Evolutionary conservation across 1,140 invertebrate species (phyloP).

Genomic region (Aphis craccivora): DNA sequence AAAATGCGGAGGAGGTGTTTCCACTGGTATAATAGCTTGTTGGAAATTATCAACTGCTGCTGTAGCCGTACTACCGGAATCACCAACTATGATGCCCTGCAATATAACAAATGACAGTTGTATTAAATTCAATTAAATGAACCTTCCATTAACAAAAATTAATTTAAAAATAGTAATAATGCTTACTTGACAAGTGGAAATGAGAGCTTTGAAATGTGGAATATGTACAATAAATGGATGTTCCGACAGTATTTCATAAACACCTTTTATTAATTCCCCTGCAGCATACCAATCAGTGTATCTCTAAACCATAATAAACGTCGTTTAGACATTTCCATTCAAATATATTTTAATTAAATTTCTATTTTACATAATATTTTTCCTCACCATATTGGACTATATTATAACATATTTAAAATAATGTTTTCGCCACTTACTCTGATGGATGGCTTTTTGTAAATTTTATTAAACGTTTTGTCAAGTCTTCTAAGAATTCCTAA

Average conservation of each 20-base stretch:
- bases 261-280: conserved; percentile 88
- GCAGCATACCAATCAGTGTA: conserved; percentile 97
- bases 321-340: neutral
- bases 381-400: neutral
- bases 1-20: conserved; percentile 90
- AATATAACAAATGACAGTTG: conserved; percentile 60
- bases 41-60: conserved; percentile 73
- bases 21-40: conserved; percentile 80
- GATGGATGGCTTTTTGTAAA: conserved; percentile 93
- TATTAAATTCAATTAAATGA: conserved; percentile 60
- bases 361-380: neutral
- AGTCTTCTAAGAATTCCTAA: conserved; percentile 90
- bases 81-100: conserved; percentile 73
- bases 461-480: conserved; percentile 97
- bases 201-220: conserved; percentile 91
- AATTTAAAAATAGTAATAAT: conserved; percentile 32
- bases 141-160: neutral
- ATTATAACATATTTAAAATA: neutral
- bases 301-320: conserved; percentile 68
- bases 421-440: conserved; percentile 67
- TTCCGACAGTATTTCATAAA: conserved; percentile 90
- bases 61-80: conserved; percentile 70
- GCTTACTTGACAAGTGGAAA: conserved; percentile 81
- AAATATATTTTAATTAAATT: neutral
- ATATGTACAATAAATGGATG: conserved; percentile 97